Percentiles rank a stretch among this genome's conserved stretches.
Evolutionary conservation across 2,113 vertebrate genomes (phyloP).

Genomic region (Rhea pennata): DNA sequence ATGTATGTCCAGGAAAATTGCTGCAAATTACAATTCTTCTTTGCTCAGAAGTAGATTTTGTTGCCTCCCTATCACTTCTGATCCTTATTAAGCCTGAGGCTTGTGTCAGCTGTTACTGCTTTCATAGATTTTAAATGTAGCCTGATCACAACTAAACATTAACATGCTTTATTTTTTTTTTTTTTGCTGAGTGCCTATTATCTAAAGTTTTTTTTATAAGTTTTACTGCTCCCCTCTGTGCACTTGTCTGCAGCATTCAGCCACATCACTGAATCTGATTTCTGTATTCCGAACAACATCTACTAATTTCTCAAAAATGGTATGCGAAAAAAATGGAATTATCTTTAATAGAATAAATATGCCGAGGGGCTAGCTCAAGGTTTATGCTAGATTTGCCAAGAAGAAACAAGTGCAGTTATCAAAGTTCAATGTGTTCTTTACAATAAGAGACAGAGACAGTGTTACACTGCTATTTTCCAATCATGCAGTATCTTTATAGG

Average conservation of each 20-base stretch:
- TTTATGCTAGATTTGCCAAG: conserved; percentile 6
- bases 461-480: not conserved
- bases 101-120: not conserved
- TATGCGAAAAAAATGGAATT: not conserved
- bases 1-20: not conserved
- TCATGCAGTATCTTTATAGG: not conserved
- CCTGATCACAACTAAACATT: not conserved
- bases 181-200: not conserved
- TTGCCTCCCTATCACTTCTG: not conserved
- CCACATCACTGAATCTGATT: not conserved
- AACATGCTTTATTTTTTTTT: not conserved
- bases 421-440: not conserved
- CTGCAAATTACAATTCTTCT: not conserved
- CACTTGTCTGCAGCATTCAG: not conserved
- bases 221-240: not conserved
- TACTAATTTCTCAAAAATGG: not conserved
- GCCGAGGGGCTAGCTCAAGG: not conserved
- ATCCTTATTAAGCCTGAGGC: not conserved
- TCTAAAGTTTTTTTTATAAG: not conserved
- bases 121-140: not conserved
- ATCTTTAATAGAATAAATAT: not conserved
- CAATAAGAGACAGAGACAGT: accelerated
- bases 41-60: not conserved
- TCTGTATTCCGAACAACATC: not conserved
- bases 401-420: not conserved